These are phyloP conservation scores for Plagiodera versicolora DNA, from an alignment of 2,888 invertebrate genomes.

Conservation along the genomic window DNA sequence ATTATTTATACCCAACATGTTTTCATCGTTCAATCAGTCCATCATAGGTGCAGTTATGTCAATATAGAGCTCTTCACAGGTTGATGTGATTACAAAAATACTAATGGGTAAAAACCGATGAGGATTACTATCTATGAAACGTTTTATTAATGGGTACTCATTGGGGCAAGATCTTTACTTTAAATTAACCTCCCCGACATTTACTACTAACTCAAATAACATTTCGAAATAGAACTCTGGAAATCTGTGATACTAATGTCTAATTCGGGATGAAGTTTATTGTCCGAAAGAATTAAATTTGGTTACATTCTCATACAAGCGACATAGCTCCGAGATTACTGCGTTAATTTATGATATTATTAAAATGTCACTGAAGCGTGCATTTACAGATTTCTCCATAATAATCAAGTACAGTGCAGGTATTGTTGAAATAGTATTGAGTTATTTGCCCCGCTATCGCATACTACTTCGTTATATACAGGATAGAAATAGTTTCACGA, in stretches of 20 bases:
- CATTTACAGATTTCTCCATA: constrained; percentile 13
- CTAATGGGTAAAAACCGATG: too few relatives aligned
- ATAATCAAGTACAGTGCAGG: constrained; percentile 4
- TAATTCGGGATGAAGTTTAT: constrained; percentile 16
- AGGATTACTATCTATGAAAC: too few relatives aligned
- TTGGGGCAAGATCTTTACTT: too few relatives aligned
- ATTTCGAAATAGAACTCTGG: constrained; percentile 10
- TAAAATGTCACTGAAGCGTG: constrained; percentile 17
- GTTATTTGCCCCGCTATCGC: neutral
- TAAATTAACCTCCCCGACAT: too few relatives aligned
- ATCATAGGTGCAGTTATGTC: too few relatives aligned
- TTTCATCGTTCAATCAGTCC: too few relatives aligned
- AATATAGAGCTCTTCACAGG: too few relatives aligned
- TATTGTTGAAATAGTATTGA: neutral
- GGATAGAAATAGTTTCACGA: too few relatives aligned
- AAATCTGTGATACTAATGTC: constrained; percentile 11
- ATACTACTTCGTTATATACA: too few relatives aligned
- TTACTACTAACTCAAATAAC: constrained; percentile 1
- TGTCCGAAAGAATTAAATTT: constrained; percentile 24
- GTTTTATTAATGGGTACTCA: too few relatives aligned
- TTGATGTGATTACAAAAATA: too few relatives aligned
- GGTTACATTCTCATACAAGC: constrained; percentile 15
- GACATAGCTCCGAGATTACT: constrained; percentile 13
- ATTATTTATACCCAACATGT: too few relatives aligned
- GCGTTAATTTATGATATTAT: constrained; percentile 18